Base-by-base conservation (phyloP, 2,888 invertebrate genomes). In the Phyto melanocephala region DNA sequence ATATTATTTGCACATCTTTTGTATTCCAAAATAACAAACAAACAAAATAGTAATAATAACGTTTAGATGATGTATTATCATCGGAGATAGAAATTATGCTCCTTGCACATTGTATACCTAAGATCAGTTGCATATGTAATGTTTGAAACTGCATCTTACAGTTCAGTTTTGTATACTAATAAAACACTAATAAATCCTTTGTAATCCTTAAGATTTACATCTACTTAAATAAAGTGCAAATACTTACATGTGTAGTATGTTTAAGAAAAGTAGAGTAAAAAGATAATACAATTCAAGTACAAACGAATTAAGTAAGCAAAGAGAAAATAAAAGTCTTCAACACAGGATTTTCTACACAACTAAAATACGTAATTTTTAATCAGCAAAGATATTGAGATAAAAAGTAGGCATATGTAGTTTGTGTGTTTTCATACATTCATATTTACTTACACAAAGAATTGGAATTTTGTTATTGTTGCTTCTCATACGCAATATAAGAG, bases 181-280 rank as follows among this genome's bases (percentile, higher is more conserved):
- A 78, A 54, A 81, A 78, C 6, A 6, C 70, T 65, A 78, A 78
- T 65, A 74, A 81, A 78, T 70, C 77, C 68, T 52, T 50, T 81
- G 77, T 81, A 81, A 82, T 82, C 81, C 65, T 60, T 17, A 10
- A 65, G 81, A 78, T 78, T 82, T 58, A 65, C 63, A 70, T 28
- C 28, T 75, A 37, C 68, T 74, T 65, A 71, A 72, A 7, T 68
- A 56, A 56, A 74, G 40, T 77, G 42, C 47, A 60, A 45, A 24
- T 45, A 15, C 40, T n/a, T n/a, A 42, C 10, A 15, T 24, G 24
- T 33, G 40, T 11, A 1, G 7, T 5, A 22, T 50, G 24, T n/a
- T 56, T 5, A 15, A 50, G 50, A 47, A 22, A 35, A 22, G 15
- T 42, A 47, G 5, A 4, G 1, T 24, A 17, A 22, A n/a, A 20